Evolutionary conservation across 2,797 vertebrate genomes (phyloP).

Genomic region (Melopsittacus undulatus): DNA sequence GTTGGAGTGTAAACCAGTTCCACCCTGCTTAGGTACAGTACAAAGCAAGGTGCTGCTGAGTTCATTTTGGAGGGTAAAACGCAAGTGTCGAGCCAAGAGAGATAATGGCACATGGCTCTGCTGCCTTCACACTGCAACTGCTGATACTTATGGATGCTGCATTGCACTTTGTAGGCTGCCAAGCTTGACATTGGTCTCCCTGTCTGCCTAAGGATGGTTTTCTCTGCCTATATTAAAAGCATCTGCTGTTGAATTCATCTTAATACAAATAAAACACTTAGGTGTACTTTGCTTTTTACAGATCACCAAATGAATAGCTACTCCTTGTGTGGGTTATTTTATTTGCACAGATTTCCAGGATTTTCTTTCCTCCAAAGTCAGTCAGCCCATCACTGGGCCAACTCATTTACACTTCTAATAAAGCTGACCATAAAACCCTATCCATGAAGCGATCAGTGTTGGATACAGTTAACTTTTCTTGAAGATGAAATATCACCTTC

Average conservation of each 20-base stretch:
- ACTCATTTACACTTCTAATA: conserved; percentile 1
- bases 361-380: background rate
- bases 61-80: background rate
- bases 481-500: conserved; percentile 11
- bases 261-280: background rate
- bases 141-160: background rate
- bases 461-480: background rate
- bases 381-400: background rate
- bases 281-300: background rate
- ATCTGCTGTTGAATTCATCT: background rate
- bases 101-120: fast-evolving
- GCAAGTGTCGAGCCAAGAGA: background rate
- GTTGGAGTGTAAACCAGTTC: background rate
- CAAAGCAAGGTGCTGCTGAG: background rate
- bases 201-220: background rate
- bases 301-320: background rate
- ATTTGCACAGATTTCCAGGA: background rate
- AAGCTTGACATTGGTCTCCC: background rate
- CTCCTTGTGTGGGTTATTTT: background rate
- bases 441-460: background rate
- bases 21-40: too few species aligned
- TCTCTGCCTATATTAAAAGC: background rate
- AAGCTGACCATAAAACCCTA: conserved; percentile 13
- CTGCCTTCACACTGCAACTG: background rate
- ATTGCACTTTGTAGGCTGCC: fast-evolving